These are phyloP conservation scores for Periophthalmus modestus DNA, from an alignment of 2,113 vertebrate genomes.

Conservation along the genomic window DNA sequence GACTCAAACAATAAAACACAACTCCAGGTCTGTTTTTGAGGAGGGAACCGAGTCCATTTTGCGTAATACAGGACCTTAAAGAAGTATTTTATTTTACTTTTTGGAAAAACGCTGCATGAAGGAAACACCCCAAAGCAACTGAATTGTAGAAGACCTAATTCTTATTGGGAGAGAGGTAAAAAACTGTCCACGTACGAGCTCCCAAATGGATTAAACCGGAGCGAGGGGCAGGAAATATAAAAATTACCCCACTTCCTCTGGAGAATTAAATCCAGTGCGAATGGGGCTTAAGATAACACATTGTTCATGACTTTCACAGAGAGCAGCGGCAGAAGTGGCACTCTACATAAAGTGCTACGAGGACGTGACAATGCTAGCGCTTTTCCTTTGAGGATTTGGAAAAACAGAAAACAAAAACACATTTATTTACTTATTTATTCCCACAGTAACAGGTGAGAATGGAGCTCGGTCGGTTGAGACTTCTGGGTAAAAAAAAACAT, in stretches of 20 bases:
- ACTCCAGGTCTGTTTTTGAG: too few species aligned
- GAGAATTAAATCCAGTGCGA: conserved; percentile 12
- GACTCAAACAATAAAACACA: too few species aligned
- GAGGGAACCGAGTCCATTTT: too few species aligned
- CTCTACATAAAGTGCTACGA: conserved; percentile 19
- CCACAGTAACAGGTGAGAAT: not conserved
- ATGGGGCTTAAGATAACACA: conserved; percentile 15
- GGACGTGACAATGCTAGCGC: conserved; percentile 38
- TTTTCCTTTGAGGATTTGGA: conserved; percentile 14
- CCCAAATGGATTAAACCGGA: conserved; percentile 10
- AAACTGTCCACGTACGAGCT: conserved; percentile 4
- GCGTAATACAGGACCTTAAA: too few species aligned
- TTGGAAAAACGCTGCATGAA: not conserved
- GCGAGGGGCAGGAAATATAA: conserved; percentile 4
- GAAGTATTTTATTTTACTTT: not conserved
- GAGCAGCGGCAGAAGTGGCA: not conserved
- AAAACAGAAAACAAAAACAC: not conserved
- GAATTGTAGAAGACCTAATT: not conserved
- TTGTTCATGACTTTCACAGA: conserved; percentile 4
- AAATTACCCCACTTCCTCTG: conserved; percentile 10
- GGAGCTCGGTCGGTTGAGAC: not conserved
- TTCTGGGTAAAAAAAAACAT: not conserved
- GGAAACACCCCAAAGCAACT: not conserved
- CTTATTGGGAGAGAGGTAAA: conserved; percentile 6
- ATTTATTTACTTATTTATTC: not conserved